Conservation (phyloP, 1,140 invertebrate genomes). For the Oscheius sp. region DNA sequence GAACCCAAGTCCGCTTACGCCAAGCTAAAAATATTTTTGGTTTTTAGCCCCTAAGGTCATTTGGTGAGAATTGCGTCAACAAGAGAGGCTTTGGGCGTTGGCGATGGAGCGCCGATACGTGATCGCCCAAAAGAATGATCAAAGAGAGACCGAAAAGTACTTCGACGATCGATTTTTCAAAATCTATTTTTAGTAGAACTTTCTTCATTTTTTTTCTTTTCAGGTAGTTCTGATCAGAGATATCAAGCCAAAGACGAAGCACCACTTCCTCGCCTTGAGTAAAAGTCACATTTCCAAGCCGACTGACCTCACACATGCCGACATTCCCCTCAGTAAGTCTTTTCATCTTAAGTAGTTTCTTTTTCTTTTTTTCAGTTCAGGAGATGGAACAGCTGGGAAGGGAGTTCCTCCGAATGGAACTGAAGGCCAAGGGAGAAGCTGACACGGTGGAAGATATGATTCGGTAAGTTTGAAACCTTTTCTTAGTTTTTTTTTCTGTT, state of each 20-base stretch:
- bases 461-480: constrained; percentile 28
- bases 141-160: not conserved
- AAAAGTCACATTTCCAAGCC: constrained; percentile 37
- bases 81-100: no score
- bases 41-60: not conserved
- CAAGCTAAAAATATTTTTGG: not conserved
- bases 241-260: constrained; percentile 38
- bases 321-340: constrained; percentile 27
- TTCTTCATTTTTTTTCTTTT: constrained; percentile 3
- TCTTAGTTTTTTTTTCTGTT: no score
- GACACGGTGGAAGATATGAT: constrained; percentile 42
- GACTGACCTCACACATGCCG: constrained; percentile 35
- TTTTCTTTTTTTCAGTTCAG: constrained; percentile 9
- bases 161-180: not conserved
- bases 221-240: constrained; percentile 40
- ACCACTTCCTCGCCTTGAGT: constrained; percentile 40
- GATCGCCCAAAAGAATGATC: not conserved
- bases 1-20: not conserved
- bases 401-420: constrained; percentile 28
- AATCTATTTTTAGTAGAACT: not conserved
- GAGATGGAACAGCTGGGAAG: constrained; percentile 41
- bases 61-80: not conserved
- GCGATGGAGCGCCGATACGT: no score
- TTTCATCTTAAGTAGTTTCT: not conserved
- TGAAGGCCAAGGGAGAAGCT: constrained; percentile 40